phyloP scores from a whole-genome alignment of 2,888 invertebrate genomes.

The Ferrisia virgata region DNA sequence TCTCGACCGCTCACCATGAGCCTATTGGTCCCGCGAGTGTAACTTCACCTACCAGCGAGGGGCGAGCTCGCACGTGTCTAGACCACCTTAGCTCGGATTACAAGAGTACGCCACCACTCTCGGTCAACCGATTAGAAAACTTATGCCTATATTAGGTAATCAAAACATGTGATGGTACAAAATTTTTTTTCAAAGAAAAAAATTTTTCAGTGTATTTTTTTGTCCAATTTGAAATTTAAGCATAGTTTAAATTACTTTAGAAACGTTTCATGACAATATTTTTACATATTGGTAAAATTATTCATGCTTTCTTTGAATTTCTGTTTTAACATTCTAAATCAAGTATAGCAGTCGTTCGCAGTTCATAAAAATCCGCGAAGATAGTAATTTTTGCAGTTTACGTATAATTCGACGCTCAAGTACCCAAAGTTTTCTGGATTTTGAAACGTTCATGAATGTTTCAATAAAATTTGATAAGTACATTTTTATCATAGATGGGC shows the following conservation, averaged over 20 bases:
- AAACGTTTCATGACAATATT: not conserved
- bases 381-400: too few relatives aligned
- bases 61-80: not conserved
- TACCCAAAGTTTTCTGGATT: too few relatives aligned
- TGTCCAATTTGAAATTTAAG: not conserved
- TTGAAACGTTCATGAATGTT: too few relatives aligned
- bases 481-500: too few relatives aligned
- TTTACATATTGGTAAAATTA: too few relatives aligned
- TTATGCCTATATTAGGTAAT: not conserved
- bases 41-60: not conserved
- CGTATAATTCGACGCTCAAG: too few relatives aligned
- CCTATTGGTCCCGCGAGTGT: not conserved
- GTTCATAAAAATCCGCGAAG: too few relatives aligned
- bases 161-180: not conserved
- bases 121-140: not conserved
- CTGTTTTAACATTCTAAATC: too few relatives aligned
- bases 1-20: too few relatives aligned
- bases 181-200: not conserved
- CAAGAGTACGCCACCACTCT: constrained; percentile 34
- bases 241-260: not conserved
- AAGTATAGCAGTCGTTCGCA: too few relatives aligned
- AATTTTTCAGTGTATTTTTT: not conserved
- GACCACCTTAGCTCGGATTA: constrained; percentile 28
- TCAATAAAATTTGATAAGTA: too few relatives aligned
- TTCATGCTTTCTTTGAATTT: too few relatives aligned